Conservation (phyloP, 1,140 invertebrate species). For the Tetramorium alpestre region DNA sequence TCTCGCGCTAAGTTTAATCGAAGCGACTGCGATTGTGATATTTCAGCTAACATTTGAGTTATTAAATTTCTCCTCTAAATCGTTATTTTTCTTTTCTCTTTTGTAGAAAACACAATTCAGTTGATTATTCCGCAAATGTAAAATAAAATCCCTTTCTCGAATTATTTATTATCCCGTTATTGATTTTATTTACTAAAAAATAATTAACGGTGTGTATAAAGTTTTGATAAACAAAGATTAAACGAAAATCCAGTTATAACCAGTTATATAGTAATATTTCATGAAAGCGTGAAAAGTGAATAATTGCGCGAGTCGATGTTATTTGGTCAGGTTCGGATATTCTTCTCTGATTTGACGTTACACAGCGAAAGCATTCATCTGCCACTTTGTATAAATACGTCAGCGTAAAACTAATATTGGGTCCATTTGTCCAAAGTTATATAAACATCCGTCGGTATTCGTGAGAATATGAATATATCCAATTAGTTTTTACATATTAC, state of each 20-base stretch:
- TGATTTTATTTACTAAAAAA: background rate
- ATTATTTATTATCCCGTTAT: slow-evolving; percentile 22
- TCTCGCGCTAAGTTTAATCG: background rate
- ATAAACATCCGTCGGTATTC: background rate
- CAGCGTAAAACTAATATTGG: slow-evolving; percentile 35
- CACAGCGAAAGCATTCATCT: slow-evolving; percentile 13
- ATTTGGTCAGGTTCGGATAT: slow-evolving; percentile 14
- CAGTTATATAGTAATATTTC: background rate
- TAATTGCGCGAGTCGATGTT: slow-evolving; percentile 1
- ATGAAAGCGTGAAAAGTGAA: background rate
- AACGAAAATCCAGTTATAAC: slow-evolving; percentile 26
- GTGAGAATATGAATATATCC: background rate
- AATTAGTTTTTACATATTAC: slow-evolving; percentile 24
- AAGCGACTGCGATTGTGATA: background rate
- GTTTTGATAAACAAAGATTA: slow-evolving; percentile 4
- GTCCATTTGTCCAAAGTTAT: background rate
- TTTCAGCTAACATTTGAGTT: background rate
- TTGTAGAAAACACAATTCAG: background rate
- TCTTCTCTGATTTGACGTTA: slow-evolving; percentile 29
- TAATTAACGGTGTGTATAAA: slow-evolving; percentile 9
- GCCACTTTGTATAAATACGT: slow-evolving; percentile 19
- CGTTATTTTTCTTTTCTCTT: background rate
- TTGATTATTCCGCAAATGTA: background rate
- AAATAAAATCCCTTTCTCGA: background rate
- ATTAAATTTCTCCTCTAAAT: background rate